Evolutionary conservation across 2,888 invertebrate species (phyloP), one percentile per base, ranked within the genome.

Genomic region (Melikaiella ostensackeni): DNA sequence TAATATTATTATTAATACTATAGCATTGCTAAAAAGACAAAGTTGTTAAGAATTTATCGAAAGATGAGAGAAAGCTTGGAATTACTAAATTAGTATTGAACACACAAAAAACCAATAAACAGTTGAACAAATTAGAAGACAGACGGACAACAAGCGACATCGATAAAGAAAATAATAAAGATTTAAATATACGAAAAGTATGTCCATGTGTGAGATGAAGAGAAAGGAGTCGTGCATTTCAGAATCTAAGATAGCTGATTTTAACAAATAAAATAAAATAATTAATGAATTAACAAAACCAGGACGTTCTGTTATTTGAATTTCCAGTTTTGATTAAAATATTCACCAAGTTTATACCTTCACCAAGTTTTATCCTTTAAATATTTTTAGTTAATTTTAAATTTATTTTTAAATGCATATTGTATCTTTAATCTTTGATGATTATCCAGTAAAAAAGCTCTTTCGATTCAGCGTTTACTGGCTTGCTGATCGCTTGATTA

Each of bases 11-110:
- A 59, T 13, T 13, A 27, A 74, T 33, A 64, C 21, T 24, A 11
- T 35, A 27, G 24, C 42, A 8, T 19, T 33, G 30, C 50, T 74
- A 35, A 74, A 21, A 55, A 64, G 21, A 8, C 30, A 64, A 64
- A 13, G n/a, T 21, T 63, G 33, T 63, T 63, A 16, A 21, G 35
- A 33, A 62, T 33, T 11, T 35, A 38, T n/a, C 0, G 33, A 33
- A 63, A 63, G 33, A 35, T 63, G 35, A 63, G 21, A 63, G 35
- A 8, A 33, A 63, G n/a, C 35, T 63, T 35, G 9, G 13, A 59
- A 59, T 33, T 21, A 9, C 2, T 2, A 50, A 33, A 50, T 50
- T 70, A 70, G 70, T 50, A 70, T 38, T 21, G 8, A 70, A 70
- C 30, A 70, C 30, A 59, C 24, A 59, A 59, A 27, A 59, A 27